Evolutionary conservation across 2,888 invertebrate species (phyloP).

Genomic region (Alloplasta piceator): DNA sequence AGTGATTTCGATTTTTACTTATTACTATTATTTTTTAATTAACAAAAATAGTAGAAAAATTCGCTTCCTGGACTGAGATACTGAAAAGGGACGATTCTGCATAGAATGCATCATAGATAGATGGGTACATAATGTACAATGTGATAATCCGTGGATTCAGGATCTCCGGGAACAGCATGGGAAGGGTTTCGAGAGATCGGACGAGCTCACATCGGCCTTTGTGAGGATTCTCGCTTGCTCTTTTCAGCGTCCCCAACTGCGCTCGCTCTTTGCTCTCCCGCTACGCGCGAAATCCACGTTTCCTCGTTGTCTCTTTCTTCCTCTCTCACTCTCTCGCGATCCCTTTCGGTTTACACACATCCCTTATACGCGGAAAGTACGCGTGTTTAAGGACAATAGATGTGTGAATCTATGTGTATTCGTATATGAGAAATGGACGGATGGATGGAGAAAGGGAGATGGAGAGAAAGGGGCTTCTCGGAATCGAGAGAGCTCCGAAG

Average conservation of each 20-base stretch:
- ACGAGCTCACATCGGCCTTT: too few relatives aligned
- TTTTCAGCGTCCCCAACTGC: too few relatives aligned
- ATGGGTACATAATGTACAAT: too few relatives aligned
- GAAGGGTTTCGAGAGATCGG: background rate
- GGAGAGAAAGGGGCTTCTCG: slow-evolving; percentile 44
- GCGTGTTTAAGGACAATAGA: slow-evolving; percentile 19
- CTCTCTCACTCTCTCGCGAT: slow-evolving; percentile 18
- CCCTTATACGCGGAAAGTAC: slow-evolving; percentile 23
- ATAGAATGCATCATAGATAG: too few relatives aligned
- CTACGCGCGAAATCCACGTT: slow-evolving; percentile 17
- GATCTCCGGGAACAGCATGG: background rate
- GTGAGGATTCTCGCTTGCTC: background rate
- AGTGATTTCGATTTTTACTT: too few relatives aligned
- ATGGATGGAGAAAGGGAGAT: slow-evolving; percentile 39
- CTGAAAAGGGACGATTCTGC: too few relatives aligned
- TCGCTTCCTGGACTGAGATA: too few relatives aligned
- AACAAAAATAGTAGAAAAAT: too few relatives aligned
- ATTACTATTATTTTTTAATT: too few relatives aligned
- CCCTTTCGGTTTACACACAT: slow-evolving; percentile 9
- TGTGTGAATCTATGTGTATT: slow-evolving; percentile 13
- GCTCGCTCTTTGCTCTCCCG: background rate
- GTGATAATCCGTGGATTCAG: too few relatives aligned
- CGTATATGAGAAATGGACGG: slow-evolving; percentile 30
- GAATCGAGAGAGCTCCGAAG: slow-evolving; percentile 50
- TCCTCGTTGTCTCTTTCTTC: background rate